Evolutionary conservation across 2,113 vertebrate genomes (phyloP), one percentile per base, ranked within the genome.

Genomic region (Anolis carolinensis): DNA sequence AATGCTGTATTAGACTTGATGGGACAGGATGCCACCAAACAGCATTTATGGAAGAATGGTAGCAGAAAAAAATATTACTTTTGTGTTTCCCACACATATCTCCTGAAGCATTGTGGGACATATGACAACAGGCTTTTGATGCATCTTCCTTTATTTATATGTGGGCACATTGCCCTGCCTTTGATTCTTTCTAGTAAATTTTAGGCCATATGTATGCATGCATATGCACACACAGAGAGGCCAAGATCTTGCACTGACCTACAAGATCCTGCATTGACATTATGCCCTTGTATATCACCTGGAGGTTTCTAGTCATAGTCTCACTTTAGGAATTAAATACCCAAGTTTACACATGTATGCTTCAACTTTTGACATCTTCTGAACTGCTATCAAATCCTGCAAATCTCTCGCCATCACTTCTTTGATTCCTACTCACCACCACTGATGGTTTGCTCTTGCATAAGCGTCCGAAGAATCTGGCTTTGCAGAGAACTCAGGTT

Each of bases 401-500:
- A 8, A 18, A 32, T 32, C 8, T 27, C 27, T 11, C 2, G 27
- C 5, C 23, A 13, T 23, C 30, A 65, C 39, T 27, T 77, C 59
- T 4, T 44, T 62, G 8, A 18, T 9, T 5, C 23, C 21, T 62
- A 84, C 90, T 95, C 30, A 96, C 96, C 96, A 0, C 93, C 86
- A 0, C 89, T 93, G 79, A 91, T 90, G 27, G 95, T 92, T 92
- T 97, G 97, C 18, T 99, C 98, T 95, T 99, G 98, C 25, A 98
- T 96, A 76, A 98, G 96, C 3, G 97, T 97, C 78, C 97, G 97
- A 90, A 99, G 95, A 94, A 99, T 99, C 92, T 98, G 97, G 21
- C 97, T 98, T 96, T 99, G 98, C 93, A 98, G 96, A 81, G 97
- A 94, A 93, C 97, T 98, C 91, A 99, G 94, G 34, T 97, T 95